Conservation (phyloP, 2,888 invertebrate species). For the Hipparchia semele region DNA sequence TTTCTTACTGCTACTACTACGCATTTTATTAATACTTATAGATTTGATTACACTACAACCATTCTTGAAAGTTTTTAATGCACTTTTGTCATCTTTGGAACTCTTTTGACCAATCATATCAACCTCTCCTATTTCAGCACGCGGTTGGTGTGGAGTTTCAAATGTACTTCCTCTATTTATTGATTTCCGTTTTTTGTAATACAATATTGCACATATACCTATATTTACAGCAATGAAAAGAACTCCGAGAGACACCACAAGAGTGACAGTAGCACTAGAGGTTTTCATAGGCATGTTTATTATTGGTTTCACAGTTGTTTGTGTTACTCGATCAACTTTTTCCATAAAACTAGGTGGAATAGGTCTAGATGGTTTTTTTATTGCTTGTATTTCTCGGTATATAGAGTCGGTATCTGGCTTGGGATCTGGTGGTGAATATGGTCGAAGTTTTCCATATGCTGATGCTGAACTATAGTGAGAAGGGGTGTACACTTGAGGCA, state of each 20-base stretch:
- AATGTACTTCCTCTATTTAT: conserved; percentile 76
- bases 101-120: conserved; percentile 76
- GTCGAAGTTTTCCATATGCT: conserved; percentile 61
- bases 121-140: conserved; percentile 78
- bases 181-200: conserved; percentile 85
- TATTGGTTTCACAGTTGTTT: conserved; percentile 58
- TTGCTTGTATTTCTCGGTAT: conserved; percentile 70
- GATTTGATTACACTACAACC: conserved; percentile 84
- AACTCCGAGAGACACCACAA: conserved; percentile 85
- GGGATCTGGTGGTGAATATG: conserved; percentile 55
- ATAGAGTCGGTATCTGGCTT: conserved; percentile 60
- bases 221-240: conserved; percentile 89
- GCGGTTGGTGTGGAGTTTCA: conserved; percentile 72
- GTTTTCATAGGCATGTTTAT: conserved; percentile 71
- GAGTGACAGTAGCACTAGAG: conserved; percentile 84
- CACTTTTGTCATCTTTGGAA: conserved; percentile 72
- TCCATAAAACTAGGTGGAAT: conserved; percentile 63
- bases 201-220: conserved; percentile 86
- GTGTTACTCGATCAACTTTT: conserved; percentile 48
- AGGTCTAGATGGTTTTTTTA: conserved; percentile 64
- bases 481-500: conserved; percentile 53
- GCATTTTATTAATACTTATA: conserved; percentile 78
- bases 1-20: conserved; percentile 73
- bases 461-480: conserved; percentile 50
- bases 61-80: conserved; percentile 73